Conservation (phyloP, 1,140 invertebrate genomes). For the Drosophila saltans region DNA sequence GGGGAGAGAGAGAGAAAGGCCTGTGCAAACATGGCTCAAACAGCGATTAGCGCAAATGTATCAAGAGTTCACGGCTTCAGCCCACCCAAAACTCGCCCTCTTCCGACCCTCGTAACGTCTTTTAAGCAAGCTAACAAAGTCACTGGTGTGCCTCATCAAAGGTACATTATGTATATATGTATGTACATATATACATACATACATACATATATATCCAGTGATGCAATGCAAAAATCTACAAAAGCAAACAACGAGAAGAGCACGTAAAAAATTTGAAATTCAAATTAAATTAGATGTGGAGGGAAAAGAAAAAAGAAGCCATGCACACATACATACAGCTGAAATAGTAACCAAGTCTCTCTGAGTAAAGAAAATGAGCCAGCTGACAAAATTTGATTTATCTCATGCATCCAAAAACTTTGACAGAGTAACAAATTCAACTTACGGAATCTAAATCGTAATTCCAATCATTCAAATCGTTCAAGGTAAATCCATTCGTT, state of each 20-base stretch:
- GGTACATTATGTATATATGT: constrained; percentile 44
- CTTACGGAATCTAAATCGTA: too few relatives aligned
- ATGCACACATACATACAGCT: neutral
- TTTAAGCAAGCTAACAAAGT: constrained; percentile 32
- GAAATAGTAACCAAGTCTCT: neutral
- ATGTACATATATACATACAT: constrained; percentile 16
- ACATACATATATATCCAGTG: constrained; percentile 26
- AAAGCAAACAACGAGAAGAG: constrained; percentile 3
- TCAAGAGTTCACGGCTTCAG: constrained; percentile 11
- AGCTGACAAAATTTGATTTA: neutral
- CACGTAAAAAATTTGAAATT: constrained; percentile 18
- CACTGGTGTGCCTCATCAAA: constrained; percentile 45
- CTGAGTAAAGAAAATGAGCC: neutral
- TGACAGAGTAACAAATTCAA: too few relatives aligned
- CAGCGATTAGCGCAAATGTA: constrained; percentile 56
- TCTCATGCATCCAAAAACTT: neutral
- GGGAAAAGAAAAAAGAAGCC: neutral
- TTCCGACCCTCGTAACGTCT: neutral
- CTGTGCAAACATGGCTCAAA: constrained; percentile 43
- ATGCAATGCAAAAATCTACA: constrained; percentile 1
- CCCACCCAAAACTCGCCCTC: too few relatives aligned
- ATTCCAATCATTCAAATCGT: too few relatives aligned
- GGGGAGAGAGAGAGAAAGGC: constrained; percentile 11
- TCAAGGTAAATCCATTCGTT: too few relatives aligned
- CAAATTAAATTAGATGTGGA: constrained; percentile 7